phyloP scores from a whole-genome alignment of 1,140 invertebrate species.

The Paralvinella palmiformis region DNA sequence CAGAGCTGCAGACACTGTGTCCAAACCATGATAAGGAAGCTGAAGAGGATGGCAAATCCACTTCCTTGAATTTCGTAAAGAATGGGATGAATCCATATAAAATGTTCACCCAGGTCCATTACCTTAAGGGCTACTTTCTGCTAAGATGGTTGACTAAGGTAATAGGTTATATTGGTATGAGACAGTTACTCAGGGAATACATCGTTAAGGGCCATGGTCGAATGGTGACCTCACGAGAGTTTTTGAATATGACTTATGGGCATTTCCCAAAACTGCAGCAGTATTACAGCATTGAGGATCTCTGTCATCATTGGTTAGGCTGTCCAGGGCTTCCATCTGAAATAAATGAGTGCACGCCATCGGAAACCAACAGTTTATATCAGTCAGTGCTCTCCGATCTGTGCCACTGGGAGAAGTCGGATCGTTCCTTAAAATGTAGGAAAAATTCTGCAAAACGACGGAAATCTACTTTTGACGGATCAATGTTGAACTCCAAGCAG shows the following conservation, averaged over 20 bases:
- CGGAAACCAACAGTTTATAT: not conserved
- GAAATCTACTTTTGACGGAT: too few species aligned
- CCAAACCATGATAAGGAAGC: constrained; percentile 11
- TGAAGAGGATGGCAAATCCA: constrained; percentile 6
- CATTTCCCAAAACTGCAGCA: constrained; percentile 20
- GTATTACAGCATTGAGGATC: not conserved
- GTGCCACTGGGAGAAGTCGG: not conserved
- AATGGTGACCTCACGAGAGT: constrained; percentile 41
- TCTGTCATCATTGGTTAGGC: constrained; percentile 21
- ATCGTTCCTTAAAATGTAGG: not conserved
- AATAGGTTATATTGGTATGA: constrained; percentile 40
- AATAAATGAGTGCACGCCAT: not conserved
- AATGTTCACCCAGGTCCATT: constrained; percentile 52
- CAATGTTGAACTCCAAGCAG: constrained; percentile 17
- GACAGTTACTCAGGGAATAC: constrained; percentile 38
- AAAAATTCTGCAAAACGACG: not conserved
- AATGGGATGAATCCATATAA: constrained; percentile 53
- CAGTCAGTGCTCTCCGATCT: not conserved
- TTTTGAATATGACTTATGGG: constrained; percentile 21
- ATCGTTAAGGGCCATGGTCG: constrained; percentile 34
- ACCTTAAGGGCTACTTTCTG: constrained; percentile 52
- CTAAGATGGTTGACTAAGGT: constrained; percentile 36
- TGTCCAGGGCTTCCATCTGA: constrained; percentile 9
- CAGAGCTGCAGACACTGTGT: constrained; percentile 39
- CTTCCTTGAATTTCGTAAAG: too few species aligned